Evolutionary conservation across 2,113 vertebrate species (phyloP), one percentile per base, ranked within the genome.

Genomic region (Salvelinus namaycush): DNA sequence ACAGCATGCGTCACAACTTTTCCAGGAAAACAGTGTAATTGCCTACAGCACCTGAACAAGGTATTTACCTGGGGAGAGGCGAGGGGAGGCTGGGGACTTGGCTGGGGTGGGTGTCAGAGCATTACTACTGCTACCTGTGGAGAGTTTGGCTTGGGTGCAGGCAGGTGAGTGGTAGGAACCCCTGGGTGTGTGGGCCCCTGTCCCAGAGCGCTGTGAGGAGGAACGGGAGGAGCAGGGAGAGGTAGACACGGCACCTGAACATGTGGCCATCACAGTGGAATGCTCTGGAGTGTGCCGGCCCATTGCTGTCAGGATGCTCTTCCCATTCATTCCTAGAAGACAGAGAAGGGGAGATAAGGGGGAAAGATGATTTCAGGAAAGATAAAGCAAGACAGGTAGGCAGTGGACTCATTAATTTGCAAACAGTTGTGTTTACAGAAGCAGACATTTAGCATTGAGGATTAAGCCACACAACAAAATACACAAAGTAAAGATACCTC

Each of bases 221-320:
- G 95, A 93, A 34, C 93, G 91, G 73, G 94, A 95, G 1, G 93
- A 95, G 79, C 91, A 94, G 1, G 94, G 93, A 6, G 93, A 94
- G 72, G 87, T 68, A 22, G 89, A 87, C 39, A 16, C 24, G 29
- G 83, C 81, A 65, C 87, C 88, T 1, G 87, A 89, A 71, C 87
- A 79, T 0, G 76, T 78, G 68, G 84, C 84, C 68, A 90, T 86
- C 0, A 90, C 86, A 7, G 78, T 48, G 0, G 84, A 91, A 77
- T 93, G 92, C 49, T 96, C 95, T 0, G 94, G 75, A 0, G 87
- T 72, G 78, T 93, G 92, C 5, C 92, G 88, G 51, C 90, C 92
- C 86, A 94, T 91, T 12, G 93, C 89, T 1, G 86, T 91, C 7
- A 93, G 86, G 74, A 96, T 92, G 1, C 83, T 92, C 77, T 95